Evolutionary conservation across 2,888 invertebrate species (phyloP).

Genomic region (Aspidiotus rigidus): DNA sequence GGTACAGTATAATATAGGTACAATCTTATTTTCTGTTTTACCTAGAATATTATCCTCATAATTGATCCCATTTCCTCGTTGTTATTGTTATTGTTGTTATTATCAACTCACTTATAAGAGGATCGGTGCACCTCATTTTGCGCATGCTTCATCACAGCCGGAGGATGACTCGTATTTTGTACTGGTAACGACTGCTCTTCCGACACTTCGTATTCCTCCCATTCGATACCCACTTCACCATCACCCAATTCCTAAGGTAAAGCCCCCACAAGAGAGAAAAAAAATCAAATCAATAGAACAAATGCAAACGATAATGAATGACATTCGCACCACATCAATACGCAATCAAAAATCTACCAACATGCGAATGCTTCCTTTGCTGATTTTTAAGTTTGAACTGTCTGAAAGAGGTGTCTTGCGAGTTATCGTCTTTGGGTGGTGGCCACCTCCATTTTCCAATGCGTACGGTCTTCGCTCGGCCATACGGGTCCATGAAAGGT

Average conservation of each 20-base stretch:
- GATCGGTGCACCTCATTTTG: constrained; percentile 35
- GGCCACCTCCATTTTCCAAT: constrained; percentile 97
- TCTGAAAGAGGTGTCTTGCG: constrained; percentile 60
- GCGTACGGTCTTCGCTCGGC: constrained; percentile 84
- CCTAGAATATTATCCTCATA: no score
- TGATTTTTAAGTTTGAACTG: constrained; percentile 75
- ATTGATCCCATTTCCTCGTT: no score
- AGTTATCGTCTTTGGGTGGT: constrained; percentile 62
- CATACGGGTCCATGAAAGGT: constrained; percentile 82
- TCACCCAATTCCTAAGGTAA: constrained; percentile 36
- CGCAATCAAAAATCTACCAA: constrained; percentile 25
- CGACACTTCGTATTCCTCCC: constrained; percentile 73
- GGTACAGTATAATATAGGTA: no score
- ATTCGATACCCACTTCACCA: constrained; percentile 53
- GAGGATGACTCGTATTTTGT: constrained; percentile 23
- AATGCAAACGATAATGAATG: no score
- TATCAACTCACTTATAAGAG: constrained; percentile 34
- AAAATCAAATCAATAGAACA: background rate
- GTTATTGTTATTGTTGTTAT: no score
- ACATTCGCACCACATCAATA: no score
- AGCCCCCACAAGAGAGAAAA: background rate
- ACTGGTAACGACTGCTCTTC: constrained; percentile 35
- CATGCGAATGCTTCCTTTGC: constrained; percentile 61
- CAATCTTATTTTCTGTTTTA: no score
- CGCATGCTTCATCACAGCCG: constrained; percentile 16